Evolutionary conservation across 2,797 vertebrate species (phyloP), one percentile per base, ranked within the genome.

Genomic region (Characodon lateralis): DNA sequence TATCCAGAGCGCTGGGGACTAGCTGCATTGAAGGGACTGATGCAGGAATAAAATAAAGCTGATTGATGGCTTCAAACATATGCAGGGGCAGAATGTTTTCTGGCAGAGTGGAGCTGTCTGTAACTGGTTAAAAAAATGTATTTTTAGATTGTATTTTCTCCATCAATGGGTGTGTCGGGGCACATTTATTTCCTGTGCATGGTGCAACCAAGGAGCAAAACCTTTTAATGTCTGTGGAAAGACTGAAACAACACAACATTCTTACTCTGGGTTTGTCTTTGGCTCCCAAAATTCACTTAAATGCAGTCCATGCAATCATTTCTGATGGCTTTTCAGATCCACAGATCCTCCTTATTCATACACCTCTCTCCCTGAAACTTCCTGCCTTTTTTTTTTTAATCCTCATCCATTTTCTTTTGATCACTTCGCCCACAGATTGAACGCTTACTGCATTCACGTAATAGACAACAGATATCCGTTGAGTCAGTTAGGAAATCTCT

Each of bases 51-150:
- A 90, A 87, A 76, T 76, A 90, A 87, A 76, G 18, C 83, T 92
- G 91, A 93, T 83, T 76, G 83, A 91, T 93, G 85, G 81, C 80
- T 89, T 75, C 75, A 84, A 85, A 83, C 87, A 71, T 79, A 66
- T 75, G 71, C 76, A 46, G 59, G 84, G 84, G 85, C 89, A 84
- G 85, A 76, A 74, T 76, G 80, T 81, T 83, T 88, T 93, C 81
- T 83, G 81, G 81, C 51, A 89, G 83, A 92, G 71, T n/a, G 78
- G 76, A 74, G 79, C 74, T 78, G 83, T 85, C 86, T 88, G 24
- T 85, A 84, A 83, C 83, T 89, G 74, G 8, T 10, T 39, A 51
- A 13, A 13, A 1, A 55, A 35, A 31, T 1, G 4, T 35, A 80
- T 22, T 59, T 82, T 75, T 56, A 78, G 76, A 78, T 85, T 88